Evolutionary conservation across 2,113 vertebrate species (phyloP).

Genomic region (Antigone vipio): DNA sequence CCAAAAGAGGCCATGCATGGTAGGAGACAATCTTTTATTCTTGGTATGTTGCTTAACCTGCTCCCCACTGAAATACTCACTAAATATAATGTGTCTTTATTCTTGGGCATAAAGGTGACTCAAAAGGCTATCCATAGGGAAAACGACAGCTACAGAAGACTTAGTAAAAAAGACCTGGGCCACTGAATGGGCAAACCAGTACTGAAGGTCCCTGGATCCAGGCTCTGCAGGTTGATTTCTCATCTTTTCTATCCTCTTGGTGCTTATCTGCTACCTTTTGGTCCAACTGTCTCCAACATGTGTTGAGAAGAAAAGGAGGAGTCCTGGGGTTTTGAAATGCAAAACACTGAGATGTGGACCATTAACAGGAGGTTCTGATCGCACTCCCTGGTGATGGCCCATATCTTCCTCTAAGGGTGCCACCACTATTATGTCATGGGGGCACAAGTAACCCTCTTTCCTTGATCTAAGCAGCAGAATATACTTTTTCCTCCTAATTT

Average conservation of each 20-base stretch:
- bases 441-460: background rate
- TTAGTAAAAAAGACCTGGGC: background rate
- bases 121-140: background rate
- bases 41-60: conserved; percentile 3
- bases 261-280: conserved; percentile 59
- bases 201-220: background rate
- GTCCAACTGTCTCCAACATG: conserved; percentile 8
- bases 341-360: conserved; percentile 33
- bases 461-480: background rate
- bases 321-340: conserved; percentile 50
- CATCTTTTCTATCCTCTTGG: background rate
- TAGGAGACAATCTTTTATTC: conserved; percentile 39
- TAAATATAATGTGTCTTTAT: background rate
- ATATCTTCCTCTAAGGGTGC: background rate
- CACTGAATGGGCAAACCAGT: background rate
- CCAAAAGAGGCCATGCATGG: conserved; percentile 43
- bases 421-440: background rate
- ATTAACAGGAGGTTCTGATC: conserved; percentile 33
- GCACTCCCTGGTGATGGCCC: conserved; percentile 13
- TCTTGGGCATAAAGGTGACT: background rate
- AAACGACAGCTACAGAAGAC: background rate
- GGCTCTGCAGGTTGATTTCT: background rate
- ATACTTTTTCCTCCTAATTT: background rate
- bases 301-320: conserved; percentile 10
- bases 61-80: background rate